Conservation (phyloP, 2,113 vertebrate genomes). For the Hoplias malabaricus region DNA sequence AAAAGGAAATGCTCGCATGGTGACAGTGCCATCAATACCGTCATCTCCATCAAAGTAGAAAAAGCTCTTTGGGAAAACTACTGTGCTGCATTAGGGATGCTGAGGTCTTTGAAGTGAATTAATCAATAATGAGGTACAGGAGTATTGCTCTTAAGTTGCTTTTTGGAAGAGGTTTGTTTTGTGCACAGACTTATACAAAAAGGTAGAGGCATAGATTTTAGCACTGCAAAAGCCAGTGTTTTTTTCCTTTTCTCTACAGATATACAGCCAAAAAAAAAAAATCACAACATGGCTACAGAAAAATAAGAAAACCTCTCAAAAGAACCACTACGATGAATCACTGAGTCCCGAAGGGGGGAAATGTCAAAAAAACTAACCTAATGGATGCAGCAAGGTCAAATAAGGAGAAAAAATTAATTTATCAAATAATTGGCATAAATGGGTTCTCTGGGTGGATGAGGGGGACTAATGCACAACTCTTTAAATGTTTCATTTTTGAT, state of each 20-base stretch:
- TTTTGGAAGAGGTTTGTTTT: slow-evolving; percentile 32
- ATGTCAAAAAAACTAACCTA: slow-evolving; percentile 34
- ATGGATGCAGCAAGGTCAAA: slow-evolving; percentile 52
- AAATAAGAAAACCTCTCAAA: slow-evolving; percentile 7
- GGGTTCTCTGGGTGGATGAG: slow-evolving; percentile 41
- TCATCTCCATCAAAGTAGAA: slow-evolving; percentile 77
- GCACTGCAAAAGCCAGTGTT: slow-evolving; percentile 31
- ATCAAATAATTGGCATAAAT: slow-evolving; percentile 49
- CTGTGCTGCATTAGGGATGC: slow-evolving; percentile 76
- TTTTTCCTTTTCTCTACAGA: slow-evolving; percentile 4
- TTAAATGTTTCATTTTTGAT: slow-evolving; percentile 60
- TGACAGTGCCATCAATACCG: slow-evolving; percentile 81
- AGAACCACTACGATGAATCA: slow-evolving; percentile 15
- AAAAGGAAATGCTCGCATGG: slow-evolving; percentile 71
- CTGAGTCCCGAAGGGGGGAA: not conserved
- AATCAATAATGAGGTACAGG: slow-evolving; percentile 73
- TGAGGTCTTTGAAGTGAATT: slow-evolving; percentile 76
- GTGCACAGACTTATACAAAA: slow-evolving; percentile 15
- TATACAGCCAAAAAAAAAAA: slow-evolving; percentile 29
- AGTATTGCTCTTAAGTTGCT: slow-evolving; percentile 49
- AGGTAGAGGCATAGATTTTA: slow-evolving; percentile 25
- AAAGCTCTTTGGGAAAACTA: slow-evolving; percentile 74
- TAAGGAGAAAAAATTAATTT: slow-evolving; percentile 41
- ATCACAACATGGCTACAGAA: slow-evolving; percentile 13
- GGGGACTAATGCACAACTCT: slow-evolving; percentile 59